phyloP scores from a whole-genome alignment of 2,797 vertebrate genomes.

The Botia kubotai region DNA sequence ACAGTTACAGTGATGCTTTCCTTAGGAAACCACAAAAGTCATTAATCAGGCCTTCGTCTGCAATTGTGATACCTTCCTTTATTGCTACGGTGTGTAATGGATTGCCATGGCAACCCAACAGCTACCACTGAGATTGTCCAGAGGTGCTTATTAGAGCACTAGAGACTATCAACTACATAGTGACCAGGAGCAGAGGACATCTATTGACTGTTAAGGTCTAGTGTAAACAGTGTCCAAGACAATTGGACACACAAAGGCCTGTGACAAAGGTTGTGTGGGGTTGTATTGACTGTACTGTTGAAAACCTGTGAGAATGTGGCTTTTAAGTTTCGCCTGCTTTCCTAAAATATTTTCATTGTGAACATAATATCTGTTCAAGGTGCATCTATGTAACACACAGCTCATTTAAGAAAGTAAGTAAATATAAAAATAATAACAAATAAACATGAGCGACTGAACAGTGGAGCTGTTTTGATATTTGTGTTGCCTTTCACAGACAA shows the following conservation, averaged over 20 bases:
- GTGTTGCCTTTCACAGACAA: not conserved
- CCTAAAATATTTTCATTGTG: not conserved
- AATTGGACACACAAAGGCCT: not conserved
- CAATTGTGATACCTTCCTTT: not conserved
- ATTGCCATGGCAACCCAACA: constrained; percentile 21
- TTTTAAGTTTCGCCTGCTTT: not conserved
- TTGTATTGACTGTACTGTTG: not conserved
- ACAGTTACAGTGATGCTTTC: not conserved
- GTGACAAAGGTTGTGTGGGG: not conserved
- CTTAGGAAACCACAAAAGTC: not conserved
- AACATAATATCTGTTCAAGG: not conserved
- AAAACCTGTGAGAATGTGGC: constrained; percentile 1
- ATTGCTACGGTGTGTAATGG: not conserved
- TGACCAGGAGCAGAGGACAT: constrained; percentile 33
- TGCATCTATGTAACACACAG: not conserved
- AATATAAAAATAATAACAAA: not conserved
- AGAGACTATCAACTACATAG: constrained; percentile 49
- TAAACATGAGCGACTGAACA: not conserved
- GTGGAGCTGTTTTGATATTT: not conserved
- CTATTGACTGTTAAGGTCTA: constrained; percentile 71
- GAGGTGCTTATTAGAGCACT: constrained; percentile 4
- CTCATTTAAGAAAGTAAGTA: not conserved
- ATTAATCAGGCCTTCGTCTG: not conserved
- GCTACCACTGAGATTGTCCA: not conserved
- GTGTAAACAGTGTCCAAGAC: constrained; percentile 61